Conservation (phyloP, 30 jellyfish, hydroid and myxozoan species). For the Nemopilema nomurai region DNA sequence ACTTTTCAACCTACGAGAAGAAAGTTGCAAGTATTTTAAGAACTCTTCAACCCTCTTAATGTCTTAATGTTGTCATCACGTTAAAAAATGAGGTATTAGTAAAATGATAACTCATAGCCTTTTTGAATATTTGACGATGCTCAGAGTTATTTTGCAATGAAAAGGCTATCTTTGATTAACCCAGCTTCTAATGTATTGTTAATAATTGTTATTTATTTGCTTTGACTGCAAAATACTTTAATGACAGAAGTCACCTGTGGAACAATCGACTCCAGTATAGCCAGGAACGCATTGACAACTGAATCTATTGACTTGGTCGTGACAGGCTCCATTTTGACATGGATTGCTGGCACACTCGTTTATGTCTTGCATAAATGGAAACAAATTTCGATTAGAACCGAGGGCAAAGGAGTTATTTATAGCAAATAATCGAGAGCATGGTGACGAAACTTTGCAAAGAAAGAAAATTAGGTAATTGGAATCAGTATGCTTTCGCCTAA, state of each 20-base stretch:
- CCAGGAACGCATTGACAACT: background rate
- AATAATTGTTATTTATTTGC: too few species aligned
- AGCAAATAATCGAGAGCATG: background rate
- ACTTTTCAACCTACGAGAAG: too few species aligned
- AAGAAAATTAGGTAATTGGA: background rate
- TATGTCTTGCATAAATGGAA: background rate
- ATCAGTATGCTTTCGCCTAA: background rate
- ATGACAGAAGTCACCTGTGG: background rate
- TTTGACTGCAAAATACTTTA: too few species aligned
- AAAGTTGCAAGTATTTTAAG: too few species aligned
- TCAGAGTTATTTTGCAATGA: too few species aligned
- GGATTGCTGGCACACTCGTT: background rate
- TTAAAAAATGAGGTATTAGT: too few species aligned
- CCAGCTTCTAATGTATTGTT: too few species aligned
- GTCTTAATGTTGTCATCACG: too few species aligned
- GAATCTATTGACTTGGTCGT: background rate
- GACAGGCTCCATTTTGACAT: background rate
- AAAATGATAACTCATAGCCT: too few species aligned
- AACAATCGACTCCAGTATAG: background rate
- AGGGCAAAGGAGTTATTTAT: background rate
- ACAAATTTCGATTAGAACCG: background rate
- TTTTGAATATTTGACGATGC: too few species aligned
- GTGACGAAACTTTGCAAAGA: background rate
- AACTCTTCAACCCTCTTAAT: too few species aligned
- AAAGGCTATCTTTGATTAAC: too few species aligned